A percentile compares a stretch with the other conserved stretches of the same genome.
Conservation (phyloP, 2,888 invertebrate species). For the Trachelus iudaicus region DNA sequence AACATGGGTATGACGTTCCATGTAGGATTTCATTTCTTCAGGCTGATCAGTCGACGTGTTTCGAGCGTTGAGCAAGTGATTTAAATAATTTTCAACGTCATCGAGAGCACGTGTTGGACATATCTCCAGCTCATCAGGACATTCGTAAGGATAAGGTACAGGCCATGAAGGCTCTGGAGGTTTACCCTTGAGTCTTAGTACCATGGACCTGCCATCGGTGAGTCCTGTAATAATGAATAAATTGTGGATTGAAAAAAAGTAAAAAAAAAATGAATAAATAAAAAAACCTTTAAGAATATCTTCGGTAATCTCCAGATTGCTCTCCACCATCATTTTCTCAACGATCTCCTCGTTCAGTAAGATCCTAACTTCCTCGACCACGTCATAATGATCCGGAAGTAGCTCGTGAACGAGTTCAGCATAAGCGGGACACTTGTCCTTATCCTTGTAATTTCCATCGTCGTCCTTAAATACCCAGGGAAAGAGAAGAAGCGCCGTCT, state of each 20-base stretch:
- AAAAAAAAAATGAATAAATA: background rate
- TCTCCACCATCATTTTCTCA: conserved; percentile 46
- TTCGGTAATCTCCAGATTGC: conserved; percentile 46
- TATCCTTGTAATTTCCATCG: conserved; percentile 40
- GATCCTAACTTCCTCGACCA: conserved; percentile 45
- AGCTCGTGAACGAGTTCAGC: conserved; percentile 45
- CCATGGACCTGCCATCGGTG: conserved; percentile 42
- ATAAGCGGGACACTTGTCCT: conserved; percentile 46
- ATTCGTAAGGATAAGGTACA: conserved; percentile 43
- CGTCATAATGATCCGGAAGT: conserved; percentile 48
- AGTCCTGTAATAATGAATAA: conserved; percentile 38
- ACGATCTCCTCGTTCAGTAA: conserved; percentile 42
- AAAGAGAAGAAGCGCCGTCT: conserved; percentile 47
- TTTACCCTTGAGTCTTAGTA: conserved; percentile 46
- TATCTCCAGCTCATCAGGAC: conserved; percentile 22
- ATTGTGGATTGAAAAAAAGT: background rate
- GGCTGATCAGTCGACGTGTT: background rate
- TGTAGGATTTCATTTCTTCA: conserved; percentile 25
- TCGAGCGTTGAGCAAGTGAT: background rate
- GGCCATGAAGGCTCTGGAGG: conserved; percentile 53
- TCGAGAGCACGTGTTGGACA: conserved; percentile 48
- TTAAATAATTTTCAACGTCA: conserved; percentile 53
- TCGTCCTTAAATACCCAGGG: conserved; percentile 54
- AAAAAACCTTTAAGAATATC: conserved; percentile 40
- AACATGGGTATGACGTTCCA: conserved; percentile 35